These are phyloP conservation scores for Onthophagus sagittarius DNA, from an alignment of 2,888 invertebrate species.

Conservation along the genomic window DNA sequence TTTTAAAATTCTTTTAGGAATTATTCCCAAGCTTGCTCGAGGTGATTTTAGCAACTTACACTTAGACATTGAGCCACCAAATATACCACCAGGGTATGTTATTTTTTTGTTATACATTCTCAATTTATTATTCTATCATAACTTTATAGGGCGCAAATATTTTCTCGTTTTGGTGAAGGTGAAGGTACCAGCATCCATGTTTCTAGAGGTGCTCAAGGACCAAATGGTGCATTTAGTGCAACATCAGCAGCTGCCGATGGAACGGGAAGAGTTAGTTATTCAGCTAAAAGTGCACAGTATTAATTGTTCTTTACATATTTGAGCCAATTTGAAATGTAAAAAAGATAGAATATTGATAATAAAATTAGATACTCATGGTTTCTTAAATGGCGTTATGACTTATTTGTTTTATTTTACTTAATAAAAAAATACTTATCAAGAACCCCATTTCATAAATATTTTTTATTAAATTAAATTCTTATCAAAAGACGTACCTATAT, in stretches of 20 bases:
- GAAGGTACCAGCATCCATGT: conserved; percentile 42
- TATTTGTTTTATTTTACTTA: neutral
- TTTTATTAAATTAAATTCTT: no score
- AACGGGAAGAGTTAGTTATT: conserved; percentile 51
- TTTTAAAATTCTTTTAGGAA: conserved; percentile 13
- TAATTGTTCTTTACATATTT: conserved; percentile 30
- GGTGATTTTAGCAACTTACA: conserved; percentile 13
- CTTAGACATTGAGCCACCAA: conserved; percentile 6
- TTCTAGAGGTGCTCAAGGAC: conserved; percentile 46
- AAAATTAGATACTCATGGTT: neutral
- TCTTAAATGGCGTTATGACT: neutral
- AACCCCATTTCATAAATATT: no score
- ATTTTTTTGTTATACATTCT: neutral
- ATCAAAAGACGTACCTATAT: no score
- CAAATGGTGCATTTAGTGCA: conserved; percentile 51
- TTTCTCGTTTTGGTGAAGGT: conserved; percentile 48
- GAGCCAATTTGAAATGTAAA: neutral
- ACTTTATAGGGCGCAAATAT: conserved; percentile 40
- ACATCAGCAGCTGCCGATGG: conserved; percentile 49
- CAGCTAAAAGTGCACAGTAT: conserved; percentile 51
- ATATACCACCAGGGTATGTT: conserved; percentile 19
- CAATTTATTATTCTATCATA: neutral
- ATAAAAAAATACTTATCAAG: neutral
- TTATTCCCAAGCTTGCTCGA: conserved; percentile 17
- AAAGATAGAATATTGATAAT: neutral